Evolutionary conservation across 2,113 vertebrate species (phyloP), one percentile per base, ranked within the genome.

Genomic region (Tachysurus vachellii): DNA sequence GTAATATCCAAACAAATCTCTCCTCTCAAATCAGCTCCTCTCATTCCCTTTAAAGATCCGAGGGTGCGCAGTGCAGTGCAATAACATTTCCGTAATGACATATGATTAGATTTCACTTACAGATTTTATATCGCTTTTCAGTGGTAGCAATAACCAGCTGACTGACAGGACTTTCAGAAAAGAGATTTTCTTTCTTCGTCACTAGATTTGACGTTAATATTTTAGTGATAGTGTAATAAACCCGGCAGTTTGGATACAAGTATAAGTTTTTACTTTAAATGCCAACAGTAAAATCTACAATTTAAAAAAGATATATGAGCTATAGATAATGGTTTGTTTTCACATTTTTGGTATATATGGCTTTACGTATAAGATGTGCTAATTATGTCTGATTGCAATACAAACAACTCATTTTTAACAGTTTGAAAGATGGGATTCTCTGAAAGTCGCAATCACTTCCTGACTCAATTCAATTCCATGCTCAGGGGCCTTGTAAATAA

Each of bases 201-300:
- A 54, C 50, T 28, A 16, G n/a, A 76, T 50, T 76, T n/a, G 4
- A 76, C 7, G 5, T 57, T 53, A 36, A 80, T 57, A 57, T 57
- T 80, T 79, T 57, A 57, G 14, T 54, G 76, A 26, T 10, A 79
- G 50, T 28, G n/a, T 19, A 79, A 79, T 79, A 79, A 79, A n/a
- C 26, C 16, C 7, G 3, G 50, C n/a, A 79, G 76, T 5, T 9
- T 79, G 26, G 50, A 76, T 26, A 73, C 31, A 76, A 26, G 44
- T 16, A 71, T 44, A 71, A 1, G 1, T 73, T 73, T 47, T 76
- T 7, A 50, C 50, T 76, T 53, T 76, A 3, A 31, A 76, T 10
- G 5, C 14, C 50, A 54, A 26, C 44, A 47, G 21, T 50, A 17
- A 77, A 54, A n/a, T 77, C 47, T 12, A 79, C 44, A 16, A 7